Evolutionary conservation across 2,113 vertebrate genomes (phyloP).

Genomic region (Mixornis gularis): DNA sequence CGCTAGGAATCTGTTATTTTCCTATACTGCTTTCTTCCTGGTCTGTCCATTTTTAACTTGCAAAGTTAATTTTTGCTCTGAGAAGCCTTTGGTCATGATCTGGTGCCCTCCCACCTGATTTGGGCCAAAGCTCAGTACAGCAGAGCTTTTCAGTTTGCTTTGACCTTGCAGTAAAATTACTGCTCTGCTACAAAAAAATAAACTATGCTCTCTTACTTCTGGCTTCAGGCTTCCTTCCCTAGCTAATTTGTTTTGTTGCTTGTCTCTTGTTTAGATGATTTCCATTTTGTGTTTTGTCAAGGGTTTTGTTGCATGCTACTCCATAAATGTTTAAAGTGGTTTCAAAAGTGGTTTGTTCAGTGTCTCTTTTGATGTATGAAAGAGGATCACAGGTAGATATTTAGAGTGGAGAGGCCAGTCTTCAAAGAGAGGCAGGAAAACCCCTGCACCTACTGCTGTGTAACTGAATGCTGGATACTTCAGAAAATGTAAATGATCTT

Average conservation of each 20-base stretch:
- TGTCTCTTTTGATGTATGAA: not conserved
- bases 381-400: not conserved
- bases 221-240: not conserved
- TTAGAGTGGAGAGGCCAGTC: not conserved
- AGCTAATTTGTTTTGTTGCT: not conserved
- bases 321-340: not conserved
- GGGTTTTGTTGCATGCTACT: not conserved
- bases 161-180: not conserved
- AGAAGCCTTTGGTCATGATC: not conserved
- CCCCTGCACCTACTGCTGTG: accelerated
- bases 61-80: not conserved
- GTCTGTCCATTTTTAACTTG: constrained; percentile 1
- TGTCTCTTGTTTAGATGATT: not conserved
- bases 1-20: not conserved
- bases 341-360: not conserved
- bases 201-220: not conserved
- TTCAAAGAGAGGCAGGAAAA: not conserved
- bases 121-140: not conserved
- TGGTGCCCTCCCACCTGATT: not conserved
- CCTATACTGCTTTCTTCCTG: not conserved
- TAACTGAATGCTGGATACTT: not conserved
- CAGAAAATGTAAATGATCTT: not conserved
- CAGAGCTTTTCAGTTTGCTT: not conserved
- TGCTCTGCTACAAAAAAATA: not conserved
- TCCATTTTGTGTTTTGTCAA: not conserved